Base-by-base conservation (phyloP, 2,888 invertebrate genomes). In the Lasioglossum vierecki region DNA sequence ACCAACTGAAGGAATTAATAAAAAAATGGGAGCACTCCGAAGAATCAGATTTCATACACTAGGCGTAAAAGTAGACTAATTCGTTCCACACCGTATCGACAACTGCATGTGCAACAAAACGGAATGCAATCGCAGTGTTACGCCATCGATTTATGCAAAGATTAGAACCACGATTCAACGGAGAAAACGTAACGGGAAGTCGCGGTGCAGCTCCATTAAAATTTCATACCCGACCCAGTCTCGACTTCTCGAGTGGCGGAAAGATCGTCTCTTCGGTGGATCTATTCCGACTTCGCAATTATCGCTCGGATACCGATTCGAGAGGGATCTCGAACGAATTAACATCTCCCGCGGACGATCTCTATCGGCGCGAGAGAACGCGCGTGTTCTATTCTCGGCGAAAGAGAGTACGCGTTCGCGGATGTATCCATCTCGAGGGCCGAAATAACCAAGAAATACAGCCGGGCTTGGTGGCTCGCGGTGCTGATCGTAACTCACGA, bases 401-500 rank as follows among this genome's bases (percentile, higher is more conserved):
- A 4, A 9, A 30, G 15, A 60, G 60, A 76, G 68, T 4, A 76
- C 57, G 76, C 46, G 60, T 72, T 60, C 44, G 35, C 15, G 41
- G 39, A 72, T 63, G 49, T 83, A 76, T 87, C 78, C 80, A 74
- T 85, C 76, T 60, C 57, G 68, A n/a, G 75, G 6, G 73, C 26
- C 66, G 76, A 86, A 79, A 79, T 76, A 86, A 82, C 77, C 76
- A 41, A 78, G 76, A 83, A 77, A 88, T 83, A 87, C 39, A 68
- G 72, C 35, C 66, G n/a, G 49, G 44, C 49, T 41, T 30, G 60
- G n/a, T 70, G 63, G 15, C 46, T 46, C 46, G 26, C 41, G n/a
- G 76, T 39, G 66, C 49, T 18, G 79, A 83, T 76, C 87, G 88
- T 91, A 91, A 91, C 89, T 91, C 86, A 85, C 79, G 82, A 70